Evolutionary conservation across 2,888 invertebrate species (phyloP).

Genomic region (Drosophila affinis): DNA sequence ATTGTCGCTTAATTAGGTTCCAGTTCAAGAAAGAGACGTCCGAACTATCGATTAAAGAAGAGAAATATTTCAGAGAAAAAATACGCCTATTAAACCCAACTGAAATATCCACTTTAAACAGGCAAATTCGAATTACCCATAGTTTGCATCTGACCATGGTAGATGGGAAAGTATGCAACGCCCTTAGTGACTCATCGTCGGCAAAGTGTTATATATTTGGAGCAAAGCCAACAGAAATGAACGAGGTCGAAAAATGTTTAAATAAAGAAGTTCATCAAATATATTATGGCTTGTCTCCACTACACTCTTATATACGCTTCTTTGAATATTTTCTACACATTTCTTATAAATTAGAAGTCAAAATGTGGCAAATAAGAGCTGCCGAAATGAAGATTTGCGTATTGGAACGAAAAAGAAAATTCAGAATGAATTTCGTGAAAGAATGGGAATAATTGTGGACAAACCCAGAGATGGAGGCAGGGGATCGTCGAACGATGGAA

Average conservation of each 20-base stretch:
- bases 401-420: conserved; percentile 12
- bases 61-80: conserved; percentile 12
- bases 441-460: conserved; percentile 17
- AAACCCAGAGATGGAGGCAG: conserved; percentile 21
- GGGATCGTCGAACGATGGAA: conserved; percentile 25
- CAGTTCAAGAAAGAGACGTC: conserved; percentile 13
- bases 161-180: conserved; percentile 21
- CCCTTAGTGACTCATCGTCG: conserved; percentile 9
- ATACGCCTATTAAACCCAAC: conserved; percentile 7
- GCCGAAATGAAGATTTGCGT: conserved; percentile 3
- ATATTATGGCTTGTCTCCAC: conserved; percentile 7
- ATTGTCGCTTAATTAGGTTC: neutral
- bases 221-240: conserved; percentile 19
- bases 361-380: conserved; percentile 12
- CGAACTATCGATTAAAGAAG: conserved; percentile 5
- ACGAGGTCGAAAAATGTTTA: conserved; percentile 12
- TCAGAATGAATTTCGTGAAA: conserved; percentile 21
- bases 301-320: conserved; percentile 5
- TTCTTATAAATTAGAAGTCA: conserved; percentile 11
- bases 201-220: conserved; percentile 13
- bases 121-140: conserved; percentile 7
- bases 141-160: conserved; percentile 20
- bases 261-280: neutral
- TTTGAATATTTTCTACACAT: neutral
- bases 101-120: neutral